phyloP scores from a whole-genome alignment of 2,888 invertebrate species.

The Gryllus longicercus region DNA sequence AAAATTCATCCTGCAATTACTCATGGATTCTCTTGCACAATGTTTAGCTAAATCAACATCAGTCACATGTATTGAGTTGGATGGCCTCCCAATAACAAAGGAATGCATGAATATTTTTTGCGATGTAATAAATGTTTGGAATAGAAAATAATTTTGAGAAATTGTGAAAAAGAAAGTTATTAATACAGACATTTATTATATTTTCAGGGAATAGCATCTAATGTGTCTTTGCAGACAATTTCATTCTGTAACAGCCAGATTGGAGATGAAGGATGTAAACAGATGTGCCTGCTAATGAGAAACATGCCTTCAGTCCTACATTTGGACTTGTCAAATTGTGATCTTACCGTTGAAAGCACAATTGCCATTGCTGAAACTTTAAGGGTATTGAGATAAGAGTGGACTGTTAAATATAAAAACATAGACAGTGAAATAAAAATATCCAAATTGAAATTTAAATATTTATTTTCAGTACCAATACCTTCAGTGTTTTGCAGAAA shows the following conservation, averaged over 20 bases:
- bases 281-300: slow-evolving; percentile 65
- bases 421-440: slow-evolving; percentile 42
- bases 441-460: no score
- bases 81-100: slow-evolving; percentile 66
- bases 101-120: slow-evolving; percentile 50
- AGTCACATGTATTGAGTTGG: slow-evolving; percentile 61
- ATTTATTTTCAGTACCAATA: slow-evolving; percentile 56
- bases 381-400: slow-evolving; percentile 44
- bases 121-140: background rate
- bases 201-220: slow-evolving; percentile 57
- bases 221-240: slow-evolving; percentile 62
- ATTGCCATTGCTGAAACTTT: slow-evolving; percentile 63
- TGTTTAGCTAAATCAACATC: slow-evolving; percentile 61
- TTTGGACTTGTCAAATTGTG: slow-evolving; percentile 67
- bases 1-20: slow-evolving; percentile 63
- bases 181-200: background rate
- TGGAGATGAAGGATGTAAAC: slow-evolving; percentile 68
- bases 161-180: no score
- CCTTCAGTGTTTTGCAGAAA: slow-evolving; percentile 70
- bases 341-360: slow-evolving; percentile 61
- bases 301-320: slow-evolving; percentile 64
- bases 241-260: slow-evolving; percentile 66
- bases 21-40: slow-evolving; percentile 62
- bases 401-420: background rate
- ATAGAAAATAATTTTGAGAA: no score